phyloP scores from a whole-genome alignment of 2,888 invertebrate genomes.

The Phytoseiulus persimilis region DNA sequence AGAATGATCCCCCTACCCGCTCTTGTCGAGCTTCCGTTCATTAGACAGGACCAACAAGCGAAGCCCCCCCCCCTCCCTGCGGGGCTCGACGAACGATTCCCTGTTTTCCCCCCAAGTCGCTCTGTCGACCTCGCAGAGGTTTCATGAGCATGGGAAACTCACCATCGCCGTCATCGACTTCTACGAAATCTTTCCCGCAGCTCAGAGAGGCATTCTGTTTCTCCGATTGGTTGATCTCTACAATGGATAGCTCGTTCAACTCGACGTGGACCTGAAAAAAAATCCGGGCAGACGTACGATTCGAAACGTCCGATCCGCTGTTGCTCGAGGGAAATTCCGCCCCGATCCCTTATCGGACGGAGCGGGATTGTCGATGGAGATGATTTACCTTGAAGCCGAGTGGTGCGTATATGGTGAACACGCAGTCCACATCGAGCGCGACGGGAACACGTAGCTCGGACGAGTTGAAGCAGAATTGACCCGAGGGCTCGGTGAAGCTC shows the following conservation, averaged over 20 bases:
- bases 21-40: neutral
- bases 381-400: constrained; percentile 14
- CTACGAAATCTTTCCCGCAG: constrained; percentile 10
- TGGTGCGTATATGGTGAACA: constrained; percentile 30
- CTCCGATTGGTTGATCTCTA: neutral
- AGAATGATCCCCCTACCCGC: neutral
- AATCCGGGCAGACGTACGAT: too few relatives aligned
- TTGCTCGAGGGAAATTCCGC: neutral
- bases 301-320: neutral
- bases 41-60: neutral
- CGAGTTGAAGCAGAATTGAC: constrained; percentile 36
- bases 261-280: constrained; percentile 20
- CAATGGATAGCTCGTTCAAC: neutral
- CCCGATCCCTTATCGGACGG: too few relatives aligned
- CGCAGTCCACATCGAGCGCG: constrained; percentile 5
- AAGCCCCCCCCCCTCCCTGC: too few relatives aligned
- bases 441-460: constrained; percentile 14
- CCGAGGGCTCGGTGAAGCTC: constrained; percentile 20
- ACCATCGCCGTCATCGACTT: constrained; percentile 22
- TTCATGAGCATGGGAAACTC: neutral
- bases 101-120: neutral
- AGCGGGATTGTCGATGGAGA: too few relatives aligned
- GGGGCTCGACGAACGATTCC: neutral
- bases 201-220: constrained; percentile 5
- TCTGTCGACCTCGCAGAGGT: neutral